Evolutionary conservation across 2,113 vertebrate species (phyloP), one percentile per base, ranked within the genome.

Genomic region (Montifringilla adamsi): DNA sequence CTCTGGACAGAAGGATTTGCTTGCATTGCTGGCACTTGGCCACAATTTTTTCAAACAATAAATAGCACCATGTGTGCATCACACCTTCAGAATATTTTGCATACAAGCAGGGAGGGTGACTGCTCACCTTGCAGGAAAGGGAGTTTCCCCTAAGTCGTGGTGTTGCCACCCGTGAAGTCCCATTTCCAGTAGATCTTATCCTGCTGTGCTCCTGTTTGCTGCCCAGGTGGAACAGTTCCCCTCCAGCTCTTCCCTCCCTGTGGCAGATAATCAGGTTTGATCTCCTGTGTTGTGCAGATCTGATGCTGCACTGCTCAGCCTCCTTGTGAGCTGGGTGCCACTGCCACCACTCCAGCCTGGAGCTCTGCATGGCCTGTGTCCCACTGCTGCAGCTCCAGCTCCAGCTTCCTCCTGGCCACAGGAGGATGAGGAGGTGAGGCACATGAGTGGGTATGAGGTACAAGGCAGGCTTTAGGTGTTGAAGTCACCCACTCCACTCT

Each of bases 291-390:
- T 0, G 23, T 28, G 44, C 3, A 1, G 74, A 56, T 55, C 81
- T 70, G 87, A 21, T 66, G 52, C 63, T 81, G 60, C 69, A 14
- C 24, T 49, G 77, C 81, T 89, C 87, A 39, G 69, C 56, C 83
- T 80, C 75, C 37, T 58, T 24, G 37, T 44, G 78, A 79, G 50
- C 70, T 52, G 46, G 9, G 19, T 37, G 82, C 30, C 70, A 60
- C 4, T 0, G n/a, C 13, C 59, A 46, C 72, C 1, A 0, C 50
- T 67, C 2, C 3, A 27, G 10, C 67, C 47, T 0, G 0, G 69
- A 72, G 56, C 66, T 79, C 78, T 47, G 33, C 43, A 6, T 9
- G 0, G 0, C n/a, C 3, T 0, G 0, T 11, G 5, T 62, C 60
- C 74, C 75, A 30, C 47, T 3, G 19, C 87, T 70, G 55, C 60